A percentile compares a stretch with the other conserved stretches of the same genome.
Evolutionary conservation across 2,888 invertebrate genomes (phyloP).

Genomic region (Lasioglossum morio): DNA sequence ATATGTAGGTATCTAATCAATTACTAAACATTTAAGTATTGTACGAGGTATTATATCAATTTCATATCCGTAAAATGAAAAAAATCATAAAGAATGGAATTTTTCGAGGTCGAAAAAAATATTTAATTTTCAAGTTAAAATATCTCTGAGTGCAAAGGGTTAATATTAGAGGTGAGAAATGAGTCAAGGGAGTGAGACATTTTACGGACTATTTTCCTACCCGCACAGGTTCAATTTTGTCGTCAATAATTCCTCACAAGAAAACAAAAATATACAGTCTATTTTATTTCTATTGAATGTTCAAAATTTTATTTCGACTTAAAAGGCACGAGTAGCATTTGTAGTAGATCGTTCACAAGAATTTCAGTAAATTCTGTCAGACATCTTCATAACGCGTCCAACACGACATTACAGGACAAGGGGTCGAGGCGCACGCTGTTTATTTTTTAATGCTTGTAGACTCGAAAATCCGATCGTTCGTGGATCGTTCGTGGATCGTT

Average conservation of each 20-base stretch:
- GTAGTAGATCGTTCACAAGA: neutral
- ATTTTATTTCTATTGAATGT: neutral
- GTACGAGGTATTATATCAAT: no score
- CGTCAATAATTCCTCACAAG: neutral
- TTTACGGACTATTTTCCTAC: neutral
- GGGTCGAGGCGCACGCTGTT: neutral
- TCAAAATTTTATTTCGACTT: neutral
- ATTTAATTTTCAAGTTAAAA: no score
- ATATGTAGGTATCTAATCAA: no score
- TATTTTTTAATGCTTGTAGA: neutral
- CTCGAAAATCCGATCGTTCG: conserved; percentile 7
- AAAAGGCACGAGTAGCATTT: neutral
- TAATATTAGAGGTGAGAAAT: no score
- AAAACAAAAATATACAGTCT: neutral
- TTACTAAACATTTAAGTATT: no score
- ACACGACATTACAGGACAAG: conserved; percentile 2
- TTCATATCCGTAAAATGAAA: no score
- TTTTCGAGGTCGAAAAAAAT: no score
- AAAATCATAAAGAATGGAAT: no score
- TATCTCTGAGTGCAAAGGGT: no score
- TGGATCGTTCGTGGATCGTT: neutral
- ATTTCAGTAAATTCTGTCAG: neutral
- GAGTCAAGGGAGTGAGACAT: no score
- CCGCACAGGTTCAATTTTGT: neutral
- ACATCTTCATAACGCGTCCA: neutral